phyloP scores from a whole-genome alignment of 2,888 invertebrate species.

The Agriopis leucophaearia region DNA sequence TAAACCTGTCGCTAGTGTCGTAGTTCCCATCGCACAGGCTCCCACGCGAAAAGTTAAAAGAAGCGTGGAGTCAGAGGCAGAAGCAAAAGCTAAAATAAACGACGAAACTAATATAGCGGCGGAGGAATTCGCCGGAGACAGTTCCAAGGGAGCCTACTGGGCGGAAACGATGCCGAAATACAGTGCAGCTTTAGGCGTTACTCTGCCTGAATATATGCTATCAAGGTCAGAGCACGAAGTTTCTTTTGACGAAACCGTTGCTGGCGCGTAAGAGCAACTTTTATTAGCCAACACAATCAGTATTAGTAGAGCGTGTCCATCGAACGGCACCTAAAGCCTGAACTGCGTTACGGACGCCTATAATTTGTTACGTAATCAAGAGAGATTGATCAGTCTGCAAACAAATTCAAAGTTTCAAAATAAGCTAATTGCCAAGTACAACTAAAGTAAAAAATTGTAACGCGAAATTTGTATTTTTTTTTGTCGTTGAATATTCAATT shows the following conservation, averaged over 20 bases:
- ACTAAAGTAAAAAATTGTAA: conserved; percentile 1
- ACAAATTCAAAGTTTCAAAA: conserved; percentile 34
- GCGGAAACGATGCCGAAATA: conserved; percentile 89
- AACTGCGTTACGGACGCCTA: conserved; percentile 64
- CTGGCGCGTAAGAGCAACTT: conserved; percentile 73
- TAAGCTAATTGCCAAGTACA: conserved; percentile 17
- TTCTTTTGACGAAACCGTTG: conserved; percentile 87
- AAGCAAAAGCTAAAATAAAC: conserved; percentile 64
- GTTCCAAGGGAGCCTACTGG: conserved; percentile 88
- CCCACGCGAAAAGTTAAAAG: conserved; percentile 66
- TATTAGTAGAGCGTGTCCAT: conserved; percentile 81
- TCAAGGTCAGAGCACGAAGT: conserved; percentile 89
- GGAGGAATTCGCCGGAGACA: conserved; percentile 83
- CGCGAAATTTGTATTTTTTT: background rate
- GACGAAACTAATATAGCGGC: conserved; percentile 77
- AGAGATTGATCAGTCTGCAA: conserved; percentile 72
- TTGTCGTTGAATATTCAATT: conserved; percentile 5
- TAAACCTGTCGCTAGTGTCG: conserved; percentile 56
- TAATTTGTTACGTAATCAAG: conserved; percentile 74
- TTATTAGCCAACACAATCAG: conserved; percentile 71
- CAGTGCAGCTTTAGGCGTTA: conserved; percentile 88
- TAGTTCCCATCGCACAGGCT: conserved; percentile 49
- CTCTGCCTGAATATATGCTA: conserved; percentile 90
- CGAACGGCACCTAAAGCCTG: conserved; percentile 71
- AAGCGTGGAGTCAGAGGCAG: conserved; percentile 69